phyloP scores from a whole-genome alignment of 2,797 vertebrate genomes.

The Babyrousa celebensis region DNA sequence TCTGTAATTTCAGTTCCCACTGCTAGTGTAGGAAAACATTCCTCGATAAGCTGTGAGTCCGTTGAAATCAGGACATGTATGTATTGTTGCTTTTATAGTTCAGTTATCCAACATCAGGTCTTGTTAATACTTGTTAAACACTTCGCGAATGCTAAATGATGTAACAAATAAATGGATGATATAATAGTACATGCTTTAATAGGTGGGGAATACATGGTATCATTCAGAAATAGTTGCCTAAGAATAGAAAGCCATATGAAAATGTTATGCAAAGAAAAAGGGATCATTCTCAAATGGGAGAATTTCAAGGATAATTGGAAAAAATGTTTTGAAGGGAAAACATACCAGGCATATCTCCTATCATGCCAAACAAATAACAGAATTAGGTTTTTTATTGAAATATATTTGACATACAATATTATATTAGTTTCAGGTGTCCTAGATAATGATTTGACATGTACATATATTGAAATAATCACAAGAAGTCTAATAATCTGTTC shows the following conservation, averaged over 20 bases:
- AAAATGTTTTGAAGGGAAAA: not conserved
- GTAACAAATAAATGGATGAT: not conserved
- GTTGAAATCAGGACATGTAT: constrained; percentile 10
- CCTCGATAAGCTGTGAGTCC: not conserved
- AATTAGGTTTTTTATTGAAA: not conserved
- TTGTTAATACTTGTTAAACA: not conserved
- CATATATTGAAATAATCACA: not conserved
- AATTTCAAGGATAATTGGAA: not conserved
- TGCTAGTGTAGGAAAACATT: not conserved
- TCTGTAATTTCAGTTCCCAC: not conserved
- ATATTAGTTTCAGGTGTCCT: not conserved
- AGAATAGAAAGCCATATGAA: not conserved
- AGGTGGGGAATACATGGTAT: not conserved
- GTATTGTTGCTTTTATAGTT: not conserved
- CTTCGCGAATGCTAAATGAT: not conserved
- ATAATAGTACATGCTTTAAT: not conserved
- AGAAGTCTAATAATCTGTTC: not conserved
- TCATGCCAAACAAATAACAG: not conserved
- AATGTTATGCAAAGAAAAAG: not conserved
- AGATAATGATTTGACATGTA: not conserved
- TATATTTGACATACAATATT: not conserved
- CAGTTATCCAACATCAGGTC: not conserved
- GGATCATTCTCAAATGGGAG: not conserved
- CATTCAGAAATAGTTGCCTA: not conserved
- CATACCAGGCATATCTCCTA: not conserved